A percentile compares a stretch with the other conserved stretches of the same genome.
Evolutionary conservation across 2,888 invertebrate genomes (phyloP).

Genomic region (Nysson spinosus): DNA sequence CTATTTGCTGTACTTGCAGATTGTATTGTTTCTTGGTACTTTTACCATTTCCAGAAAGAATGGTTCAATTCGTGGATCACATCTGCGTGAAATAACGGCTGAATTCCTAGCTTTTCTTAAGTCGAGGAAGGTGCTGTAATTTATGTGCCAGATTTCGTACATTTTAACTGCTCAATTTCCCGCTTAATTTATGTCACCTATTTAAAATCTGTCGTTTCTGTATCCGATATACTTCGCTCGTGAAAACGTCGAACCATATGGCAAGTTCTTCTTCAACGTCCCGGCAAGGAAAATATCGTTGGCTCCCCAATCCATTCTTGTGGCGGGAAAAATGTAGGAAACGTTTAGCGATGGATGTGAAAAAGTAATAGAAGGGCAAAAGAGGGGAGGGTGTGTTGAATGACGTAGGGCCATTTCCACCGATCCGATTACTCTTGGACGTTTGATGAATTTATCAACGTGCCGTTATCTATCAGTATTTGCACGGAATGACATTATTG

Average conservation of each 20-base stretch:
- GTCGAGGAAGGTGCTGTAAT: too few relatives aligned
- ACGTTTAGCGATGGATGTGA: slow-evolving; percentile 17
- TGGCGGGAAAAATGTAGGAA: slow-evolving; percentile 26
- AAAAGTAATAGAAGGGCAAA: slow-evolving; percentile 1
- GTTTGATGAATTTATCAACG: neutral
- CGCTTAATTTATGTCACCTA: too few relatives aligned
- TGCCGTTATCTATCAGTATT: slow-evolving; percentile 2
- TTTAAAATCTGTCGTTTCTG: too few relatives aligned
- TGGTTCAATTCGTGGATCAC: too few relatives aligned
- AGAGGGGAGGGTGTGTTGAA: slow-evolving; percentile 8
- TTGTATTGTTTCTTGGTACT: too few relatives aligned
- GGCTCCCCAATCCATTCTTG: slow-evolving; percentile 5
- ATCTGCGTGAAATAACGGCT: too few relatives aligned
- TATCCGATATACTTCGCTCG: slow-evolving; percentile 1
- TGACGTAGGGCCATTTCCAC: neutral
- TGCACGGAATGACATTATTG: neutral
- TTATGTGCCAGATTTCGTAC: too few relatives aligned
- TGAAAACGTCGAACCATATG: neutral
- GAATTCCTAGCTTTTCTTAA: too few relatives aligned
- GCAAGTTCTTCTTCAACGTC: slow-evolving; percentile 7
- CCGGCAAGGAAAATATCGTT: neutral
- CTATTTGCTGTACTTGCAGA: too few relatives aligned
- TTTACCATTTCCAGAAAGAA: too few relatives aligned
- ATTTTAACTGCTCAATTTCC: too few relatives aligned
- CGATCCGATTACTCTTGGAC: neutral